phyloP scores from a whole-genome alignment of 2,888 invertebrate species.

The Pandemis heparana region DNA sequence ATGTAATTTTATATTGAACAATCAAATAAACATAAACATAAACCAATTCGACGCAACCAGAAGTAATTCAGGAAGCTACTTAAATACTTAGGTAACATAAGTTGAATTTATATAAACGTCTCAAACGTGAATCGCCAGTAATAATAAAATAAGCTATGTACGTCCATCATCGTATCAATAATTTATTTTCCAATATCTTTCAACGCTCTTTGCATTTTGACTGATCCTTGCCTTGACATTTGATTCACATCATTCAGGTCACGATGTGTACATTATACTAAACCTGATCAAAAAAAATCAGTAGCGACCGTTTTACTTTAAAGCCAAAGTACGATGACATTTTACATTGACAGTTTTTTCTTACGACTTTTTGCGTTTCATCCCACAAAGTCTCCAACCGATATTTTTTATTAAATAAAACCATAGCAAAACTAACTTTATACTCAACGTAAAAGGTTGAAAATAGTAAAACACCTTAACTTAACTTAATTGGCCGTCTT shows the following conservation, averaged over 20 bases:
- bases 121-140: too few relatives aligned
- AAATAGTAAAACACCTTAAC: neutral
- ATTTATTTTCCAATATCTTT: too few relatives aligned
- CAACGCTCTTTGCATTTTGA: neutral
- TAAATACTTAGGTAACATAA: too few relatives aligned
- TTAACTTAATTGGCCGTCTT: slow-evolving; percentile 36
- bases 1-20: too few relatives aligned
- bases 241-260: neutral
- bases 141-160: too few relatives aligned
- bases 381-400: slow-evolving; percentile 18
- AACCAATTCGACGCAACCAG: too few relatives aligned
- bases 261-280: neutral
- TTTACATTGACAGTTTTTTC: slow-evolving; percentile 16
- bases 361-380: slow-evolving; percentile 30
- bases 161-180: too few relatives aligned
- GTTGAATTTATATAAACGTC: too few relatives aligned
- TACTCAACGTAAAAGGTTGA: neutral
- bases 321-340: slow-evolving; percentile 10
- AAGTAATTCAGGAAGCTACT: too few relatives aligned
- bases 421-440: slow-evolving; percentile 5
- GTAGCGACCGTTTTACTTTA: neutral
- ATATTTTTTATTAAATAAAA: slow-evolving; percentile 27
- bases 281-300: neutral
- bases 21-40: too few relatives aligned
- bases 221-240: slow-evolving; percentile 1